Conservation (phyloP, 1,140 invertebrate species). For the Myzus persicae region DNA sequence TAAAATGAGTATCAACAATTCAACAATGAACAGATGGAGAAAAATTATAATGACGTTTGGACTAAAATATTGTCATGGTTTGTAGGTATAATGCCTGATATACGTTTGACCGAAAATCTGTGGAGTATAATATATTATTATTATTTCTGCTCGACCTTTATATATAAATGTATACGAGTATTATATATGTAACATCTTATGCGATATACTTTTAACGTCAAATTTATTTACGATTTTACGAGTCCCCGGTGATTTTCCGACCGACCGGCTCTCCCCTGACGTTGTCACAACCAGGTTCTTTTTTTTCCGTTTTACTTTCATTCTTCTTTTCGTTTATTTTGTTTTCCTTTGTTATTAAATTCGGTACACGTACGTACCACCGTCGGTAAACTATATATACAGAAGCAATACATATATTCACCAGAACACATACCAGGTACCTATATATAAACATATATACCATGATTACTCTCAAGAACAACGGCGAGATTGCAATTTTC, state of each 20-base stretch:
- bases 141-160: not conserved
- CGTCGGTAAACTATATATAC: not conserved
- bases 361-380: not conserved
- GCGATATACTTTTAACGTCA: conserved; percentile 11
- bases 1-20: too few relatives aligned
- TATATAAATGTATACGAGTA: not conserved
- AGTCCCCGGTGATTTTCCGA: conserved; percentile 12
- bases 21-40: not conserved
- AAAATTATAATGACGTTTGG: not conserved
- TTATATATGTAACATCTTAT: not conserved
- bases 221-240: conserved; percentile 18
- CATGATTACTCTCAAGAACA: not conserved
- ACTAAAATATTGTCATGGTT: not conserved
- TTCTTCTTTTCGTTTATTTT: not conserved
- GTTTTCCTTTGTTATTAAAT: conserved; percentile 2
- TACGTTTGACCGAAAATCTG: not conserved
- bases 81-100: not conserved
- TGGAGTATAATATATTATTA: not conserved
- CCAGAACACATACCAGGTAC: not conserved
- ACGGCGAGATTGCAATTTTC: not conserved
- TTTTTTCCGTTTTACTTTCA: conserved; percentile 13
- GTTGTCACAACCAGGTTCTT: conserved; percentile 6
- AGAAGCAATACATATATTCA: not conserved
- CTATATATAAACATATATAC: not conserved
- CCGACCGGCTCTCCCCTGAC: conserved; percentile 21